Evolutionary conservation across 2,113 vertebrate species (phyloP), one percentile per base, ranked within the genome.

Genomic region (Pseudorhombus dupliciocellatus): DNA sequence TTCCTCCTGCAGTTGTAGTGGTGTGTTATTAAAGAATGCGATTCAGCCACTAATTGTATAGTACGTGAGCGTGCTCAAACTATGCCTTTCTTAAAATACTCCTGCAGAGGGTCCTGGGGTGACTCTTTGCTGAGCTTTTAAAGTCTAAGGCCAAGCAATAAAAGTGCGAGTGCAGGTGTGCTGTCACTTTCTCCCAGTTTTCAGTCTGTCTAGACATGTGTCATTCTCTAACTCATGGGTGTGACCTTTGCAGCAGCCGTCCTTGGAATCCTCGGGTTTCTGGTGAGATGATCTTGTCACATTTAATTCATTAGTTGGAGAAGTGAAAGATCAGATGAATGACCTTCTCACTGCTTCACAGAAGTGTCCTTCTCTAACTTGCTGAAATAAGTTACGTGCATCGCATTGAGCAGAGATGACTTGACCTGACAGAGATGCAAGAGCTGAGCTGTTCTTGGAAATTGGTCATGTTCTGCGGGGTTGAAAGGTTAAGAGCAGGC

Each of bases 401-500:
- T 48, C 12, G 28, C 24, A 3, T 34, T 2, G 20, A 7, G 7
- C 25, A 14, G 53, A 40, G 18, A 66, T 46, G 4, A 70, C 53
- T 79, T 4, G 25, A 69, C 60, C 78, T 78, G 75, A 64, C 5
- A n/a, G 20, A 60, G 46, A 76, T 44, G 46, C 59, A 24, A 50
- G 66, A 52, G 30, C 55, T 28, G 70, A 16, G 55, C 34, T 56
- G 66, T 37, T 74, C 60, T 70, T 51, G n/a, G 64, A 76, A 83
- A 71, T 15, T 67, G 73, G 65, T 61, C 64, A 55, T 67, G 40
- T 52, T 75, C 25, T 28, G 42, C 30, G 48, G 24, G 81, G 84
- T 77, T 11, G 5, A 83, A 73, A 87, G 86, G 89, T 92, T 86
- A 90, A 87, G 90, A 88, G 66, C 68, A 63, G 70, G 84, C 73